Conservation (phyloP, 2,888 invertebrate species). For the Phragmatobia fuliginosa region DNA sequence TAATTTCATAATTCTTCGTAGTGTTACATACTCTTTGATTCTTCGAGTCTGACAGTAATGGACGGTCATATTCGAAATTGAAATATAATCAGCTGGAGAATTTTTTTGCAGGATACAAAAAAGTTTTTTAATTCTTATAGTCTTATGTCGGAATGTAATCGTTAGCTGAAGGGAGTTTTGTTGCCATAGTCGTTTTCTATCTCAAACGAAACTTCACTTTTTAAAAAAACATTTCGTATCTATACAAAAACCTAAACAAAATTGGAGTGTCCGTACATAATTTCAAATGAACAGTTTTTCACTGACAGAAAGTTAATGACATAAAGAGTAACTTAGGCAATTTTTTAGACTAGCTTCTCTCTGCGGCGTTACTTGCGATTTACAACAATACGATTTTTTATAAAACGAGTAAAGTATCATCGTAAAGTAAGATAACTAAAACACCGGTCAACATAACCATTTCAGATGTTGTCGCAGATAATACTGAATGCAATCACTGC, state of each 20-base stretch:
- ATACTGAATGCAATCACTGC: slow-evolving; percentile 38
- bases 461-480: slow-evolving; percentile 37
- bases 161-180: neutral
- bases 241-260: no score
- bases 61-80: neutral
- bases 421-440: neutral
- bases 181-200: neutral
- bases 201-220: neutral
- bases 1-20: no score
- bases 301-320: no score
- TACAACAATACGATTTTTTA: no score
- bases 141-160: neutral
- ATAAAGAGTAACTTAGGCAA: no score
- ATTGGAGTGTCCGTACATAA: no score
- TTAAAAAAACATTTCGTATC: neutral
- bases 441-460: slow-evolving; percentile 25
- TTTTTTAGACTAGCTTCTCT: no score
- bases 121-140: no score
- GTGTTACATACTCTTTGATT: no score
- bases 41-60: neutral
- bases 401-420: neutral
- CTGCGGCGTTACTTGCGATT: no score
- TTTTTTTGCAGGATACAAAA: no score
- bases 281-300: no score
- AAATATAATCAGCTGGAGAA: neutral